Percentiles rank a stretch among this genome's conserved stretches.
Conservation (phyloP, 2,888 invertebrate species). For the Acanthosoma haemorrhoidale region DNA sequence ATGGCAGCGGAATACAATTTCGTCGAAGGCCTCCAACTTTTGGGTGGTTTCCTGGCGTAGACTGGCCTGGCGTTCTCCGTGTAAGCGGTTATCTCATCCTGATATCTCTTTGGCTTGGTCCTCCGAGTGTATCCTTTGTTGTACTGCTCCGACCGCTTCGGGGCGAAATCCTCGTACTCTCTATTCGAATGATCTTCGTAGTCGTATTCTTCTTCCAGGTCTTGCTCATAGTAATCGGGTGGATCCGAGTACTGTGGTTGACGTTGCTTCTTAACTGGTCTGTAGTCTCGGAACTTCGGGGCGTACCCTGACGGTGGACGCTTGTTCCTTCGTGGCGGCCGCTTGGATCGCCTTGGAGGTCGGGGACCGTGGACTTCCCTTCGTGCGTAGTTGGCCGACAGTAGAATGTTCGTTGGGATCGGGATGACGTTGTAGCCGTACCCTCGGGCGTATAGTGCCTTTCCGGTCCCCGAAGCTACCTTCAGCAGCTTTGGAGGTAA, state of each 20-base stretch:
- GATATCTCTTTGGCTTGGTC: conserved; percentile 12
- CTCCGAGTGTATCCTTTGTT: conserved; percentile 36
- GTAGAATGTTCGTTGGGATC: conserved; percentile 33
- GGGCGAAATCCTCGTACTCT: conserved; percentile 39
- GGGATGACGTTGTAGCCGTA: conserved; percentile 38
- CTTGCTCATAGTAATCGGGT: conserved; percentile 36
- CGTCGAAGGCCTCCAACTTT: conserved; percentile 20
- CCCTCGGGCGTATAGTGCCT: conserved; percentile 36
- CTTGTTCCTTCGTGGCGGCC: conserved; percentile 24
- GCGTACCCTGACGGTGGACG: conserved; percentile 28
- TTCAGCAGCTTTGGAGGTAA: conserved; percentile 39
- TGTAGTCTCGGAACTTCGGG: conserved; percentile 28
- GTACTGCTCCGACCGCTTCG: conserved; percentile 38
- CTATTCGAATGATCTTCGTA: conserved; percentile 36
- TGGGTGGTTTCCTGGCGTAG: conserved; percentile 17
- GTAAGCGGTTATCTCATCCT: neutral
- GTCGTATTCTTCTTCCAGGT: conserved; percentile 35
- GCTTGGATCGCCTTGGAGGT: conserved; percentile 24
- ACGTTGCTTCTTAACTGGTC: conserved; percentile 26
- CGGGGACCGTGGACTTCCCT: conserved; percentile 32
- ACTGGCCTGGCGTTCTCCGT: conserved; percentile 20
- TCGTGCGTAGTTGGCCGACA: conserved; percentile 32
- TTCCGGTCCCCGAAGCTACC: conserved; percentile 38
- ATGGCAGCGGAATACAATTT: conserved; percentile 36
- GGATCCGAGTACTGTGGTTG: conserved; percentile 27